phyloP scores from a whole-genome alignment of 2,797 vertebrate genomes.

The Ispidina picta region DNA sequence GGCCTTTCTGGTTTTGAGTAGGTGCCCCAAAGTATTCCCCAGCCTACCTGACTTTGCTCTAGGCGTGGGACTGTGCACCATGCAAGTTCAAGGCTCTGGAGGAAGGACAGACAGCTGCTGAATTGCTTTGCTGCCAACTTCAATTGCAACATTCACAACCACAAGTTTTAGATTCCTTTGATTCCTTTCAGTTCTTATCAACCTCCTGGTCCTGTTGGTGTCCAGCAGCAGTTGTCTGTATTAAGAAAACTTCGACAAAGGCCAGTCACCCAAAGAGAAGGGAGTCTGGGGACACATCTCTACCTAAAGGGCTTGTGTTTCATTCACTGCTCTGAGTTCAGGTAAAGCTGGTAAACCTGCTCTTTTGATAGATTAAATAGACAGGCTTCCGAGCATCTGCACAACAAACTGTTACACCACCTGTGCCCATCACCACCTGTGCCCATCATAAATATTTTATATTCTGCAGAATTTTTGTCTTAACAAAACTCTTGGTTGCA shows the following conservation, averaged over 20 bases:
- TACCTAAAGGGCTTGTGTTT: not conserved
- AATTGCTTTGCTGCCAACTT: not conserved
- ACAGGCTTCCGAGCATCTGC: not conserved
- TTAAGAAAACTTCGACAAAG: not conserved
- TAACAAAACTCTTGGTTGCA: not conserved
- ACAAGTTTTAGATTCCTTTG: not conserved
- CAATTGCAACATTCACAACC: not conserved
- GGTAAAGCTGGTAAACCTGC: not conserved
- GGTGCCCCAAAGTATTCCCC: not conserved
- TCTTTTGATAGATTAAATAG: not conserved
- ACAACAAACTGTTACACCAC: not conserved
- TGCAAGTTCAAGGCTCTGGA: not conserved
- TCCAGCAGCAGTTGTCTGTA: not conserved
- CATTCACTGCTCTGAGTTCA: not conserved
- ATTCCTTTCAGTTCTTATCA: not conserved
- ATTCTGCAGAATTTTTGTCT: not conserved
- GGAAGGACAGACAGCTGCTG: not conserved
- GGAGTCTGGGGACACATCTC: not conserved
- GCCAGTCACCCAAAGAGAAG: not conserved
- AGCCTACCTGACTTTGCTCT: not conserved
- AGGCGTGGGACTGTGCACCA: rapidly evolving
- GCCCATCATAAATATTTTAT: slow-evolving; percentile 34
- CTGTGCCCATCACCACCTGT: not conserved
- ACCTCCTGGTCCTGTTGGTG: not conserved
- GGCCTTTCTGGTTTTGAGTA: slow-evolving; percentile 42